Evolutionary conservation across 2,888 invertebrate species (phyloP).

Genomic region (Minunthozetes semirufus): DNA sequence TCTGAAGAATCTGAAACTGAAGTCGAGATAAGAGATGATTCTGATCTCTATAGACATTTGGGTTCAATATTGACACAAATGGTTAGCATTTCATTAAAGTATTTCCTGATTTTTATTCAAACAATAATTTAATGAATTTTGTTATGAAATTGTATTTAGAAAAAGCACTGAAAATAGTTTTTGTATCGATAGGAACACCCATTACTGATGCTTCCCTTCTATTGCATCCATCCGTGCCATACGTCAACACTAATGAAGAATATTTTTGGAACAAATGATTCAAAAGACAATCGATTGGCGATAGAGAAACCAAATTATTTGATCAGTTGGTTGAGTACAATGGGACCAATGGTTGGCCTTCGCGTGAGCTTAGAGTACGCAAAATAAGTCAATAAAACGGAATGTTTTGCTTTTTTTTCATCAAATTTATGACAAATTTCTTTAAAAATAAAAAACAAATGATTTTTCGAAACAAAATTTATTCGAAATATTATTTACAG

Average conservation of each 20-base stretch:
- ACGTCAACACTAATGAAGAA: slow-evolving; percentile 34
- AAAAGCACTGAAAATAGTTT: background rate
- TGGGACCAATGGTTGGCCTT: slow-evolving; percentile 35
- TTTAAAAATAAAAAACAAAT: background rate
- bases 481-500: too few species aligned
- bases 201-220: slow-evolving; percentile 26
- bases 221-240: slow-evolving; percentile 38
- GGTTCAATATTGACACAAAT: slow-evolving; percentile 35
- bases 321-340: slow-evolving; percentile 36
- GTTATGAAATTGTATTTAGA: background rate
- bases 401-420: background rate
- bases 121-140: too few species aligned
- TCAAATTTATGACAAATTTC: background rate
- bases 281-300: background rate
- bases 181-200: slow-evolving; percentile 37
- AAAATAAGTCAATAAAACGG: background rate
- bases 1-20: background rate
- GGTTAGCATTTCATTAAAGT: slow-evolving; percentile 5
- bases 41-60: slow-evolving; percentile 19
- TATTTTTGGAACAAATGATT: background rate
- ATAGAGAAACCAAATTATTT: slow-evolving; percentile 26
- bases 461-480: too few species aligned
- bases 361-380: slow-evolving; percentile 24
- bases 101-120: too few species aligned
- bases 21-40: background rate